phyloP scores from a whole-genome alignment of 2,888 invertebrate species.

The Drosophila picticornis region DNA sequence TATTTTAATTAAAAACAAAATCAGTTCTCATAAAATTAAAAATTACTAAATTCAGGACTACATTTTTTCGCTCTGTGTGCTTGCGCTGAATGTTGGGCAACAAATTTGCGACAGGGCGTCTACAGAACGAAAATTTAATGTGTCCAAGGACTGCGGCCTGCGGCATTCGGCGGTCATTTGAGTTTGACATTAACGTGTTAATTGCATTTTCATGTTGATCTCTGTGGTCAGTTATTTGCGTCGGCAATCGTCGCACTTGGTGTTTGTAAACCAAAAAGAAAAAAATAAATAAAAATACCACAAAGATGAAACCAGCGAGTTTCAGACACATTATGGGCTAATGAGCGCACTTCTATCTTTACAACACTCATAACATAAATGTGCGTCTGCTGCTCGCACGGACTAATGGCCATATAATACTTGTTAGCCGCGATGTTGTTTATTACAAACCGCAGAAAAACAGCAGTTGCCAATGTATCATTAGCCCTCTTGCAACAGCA shows the following conservation, averaged over 20 bases:
- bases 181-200: conserved; percentile 76
- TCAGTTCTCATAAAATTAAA: no score
- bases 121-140: conserved; percentile 43
- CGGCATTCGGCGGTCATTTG: conserved; percentile 48
- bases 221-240: conserved; percentile 58
- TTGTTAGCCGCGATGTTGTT: conserved; percentile 15
- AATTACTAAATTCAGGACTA: not conserved
- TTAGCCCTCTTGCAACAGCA: conserved; percentile 41
- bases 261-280: conserved; percentile 18
- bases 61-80: not conserved
- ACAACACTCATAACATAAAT: not conserved
- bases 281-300: not conserved
- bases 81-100: conserved; percentile 33
- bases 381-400: conserved; percentile 4
- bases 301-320: conserved; percentile 29
- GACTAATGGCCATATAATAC: conserved; percentile 54
- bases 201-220: conserved; percentile 78
- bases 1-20: not conserved
- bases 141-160: conserved; percentile 16
- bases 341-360: conserved; percentile 51
- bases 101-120: conserved; percentile 26
- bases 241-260: conserved; percentile 18
- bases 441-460: conserved; percentile 30
- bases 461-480: conserved; percentile 69
- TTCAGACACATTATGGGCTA: conserved; percentile 49